Evolutionary conservation across 2,888 invertebrate species (phyloP).

Genomic region (Caenorhabditis angaria): DNA sequence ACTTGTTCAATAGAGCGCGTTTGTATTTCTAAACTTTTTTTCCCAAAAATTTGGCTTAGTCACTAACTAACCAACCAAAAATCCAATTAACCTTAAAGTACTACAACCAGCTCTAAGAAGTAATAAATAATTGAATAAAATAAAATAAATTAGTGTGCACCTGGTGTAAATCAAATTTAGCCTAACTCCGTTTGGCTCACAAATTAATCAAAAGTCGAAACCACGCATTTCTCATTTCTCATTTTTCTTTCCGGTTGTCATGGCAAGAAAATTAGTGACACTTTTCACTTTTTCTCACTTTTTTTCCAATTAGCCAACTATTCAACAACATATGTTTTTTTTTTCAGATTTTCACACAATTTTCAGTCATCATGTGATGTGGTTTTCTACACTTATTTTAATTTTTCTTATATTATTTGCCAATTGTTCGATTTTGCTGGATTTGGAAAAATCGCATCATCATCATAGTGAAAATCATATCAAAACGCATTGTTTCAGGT

Average conservation of each 20-base stretch:
- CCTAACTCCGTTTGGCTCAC: too few relatives aligned
- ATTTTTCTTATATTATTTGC: not conserved
- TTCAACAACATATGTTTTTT: not conserved
- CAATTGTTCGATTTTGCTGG: too few relatives aligned
- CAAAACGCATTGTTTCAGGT: not conserved
- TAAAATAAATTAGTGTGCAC: not conserved
- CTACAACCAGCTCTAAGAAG: too few relatives aligned
- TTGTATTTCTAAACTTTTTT: not conserved
- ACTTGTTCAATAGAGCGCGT: not conserved
- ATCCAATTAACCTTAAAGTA: not conserved
- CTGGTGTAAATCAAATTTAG: not conserved
- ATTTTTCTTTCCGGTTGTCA: constrained; percentile 4
- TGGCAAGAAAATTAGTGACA: not conserved
- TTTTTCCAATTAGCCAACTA: not conserved
- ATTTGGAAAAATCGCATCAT: too few relatives aligned
- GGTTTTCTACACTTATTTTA: not conserved
- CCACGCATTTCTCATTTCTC: too few relatives aligned
- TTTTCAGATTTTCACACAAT: too few relatives aligned
- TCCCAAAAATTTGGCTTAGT: not conserved
- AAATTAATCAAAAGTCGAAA: constrained; percentile 4
- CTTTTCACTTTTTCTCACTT: not conserved
- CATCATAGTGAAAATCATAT: not conserved
- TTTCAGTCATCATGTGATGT: not conserved
- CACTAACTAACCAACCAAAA: too few relatives aligned
- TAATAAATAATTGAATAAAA: constrained; percentile 4